A percentile compares a stretch with the other conserved stretches of the same genome.
Conservation (phyloP, 2,888 invertebrate genomes). For the Lepidocyrtoides sp. region DNA sequence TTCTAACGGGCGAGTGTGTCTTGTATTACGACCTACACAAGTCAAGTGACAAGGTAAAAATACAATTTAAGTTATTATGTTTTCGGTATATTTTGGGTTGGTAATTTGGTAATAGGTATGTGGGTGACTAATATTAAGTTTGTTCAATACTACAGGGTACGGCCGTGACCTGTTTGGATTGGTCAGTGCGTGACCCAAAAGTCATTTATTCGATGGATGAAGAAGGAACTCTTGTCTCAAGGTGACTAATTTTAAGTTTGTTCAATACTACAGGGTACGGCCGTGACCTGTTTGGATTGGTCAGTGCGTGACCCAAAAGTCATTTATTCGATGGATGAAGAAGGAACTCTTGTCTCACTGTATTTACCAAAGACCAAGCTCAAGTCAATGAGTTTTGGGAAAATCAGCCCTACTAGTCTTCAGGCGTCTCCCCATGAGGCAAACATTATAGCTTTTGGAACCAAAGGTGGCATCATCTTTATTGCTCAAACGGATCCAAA, state of each 20-base stretch:
- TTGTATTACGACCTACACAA: slow-evolving; percentile 80
- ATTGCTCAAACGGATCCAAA: slow-evolving; percentile 87
- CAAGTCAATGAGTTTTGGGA: slow-evolving; percentile 86
- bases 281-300: slow-evolving; percentile 87
- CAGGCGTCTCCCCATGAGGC: slow-evolving; percentile 89
- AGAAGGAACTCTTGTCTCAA: slow-evolving; percentile 87
- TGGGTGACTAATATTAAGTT: no score
- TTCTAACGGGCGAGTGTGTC: slow-evolving; percentile 67
- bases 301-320: slow-evolving; percentile 86
- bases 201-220: slow-evolving; percentile 88
- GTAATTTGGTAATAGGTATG: no score
- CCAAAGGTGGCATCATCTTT: slow-evolving; percentile 88
- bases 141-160: slow-evolving; percentile 86
- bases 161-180: slow-evolving; percentile 87
- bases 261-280: slow-evolving; percentile 85
- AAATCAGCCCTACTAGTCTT: slow-evolving; percentile 88
- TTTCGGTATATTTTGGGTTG: no score
- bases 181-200: slow-evolving; percentile 87
- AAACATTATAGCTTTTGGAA: slow-evolving; percentile 89
- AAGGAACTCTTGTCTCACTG: slow-evolving; percentile 88
- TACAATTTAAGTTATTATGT: no score
- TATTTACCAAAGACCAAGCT: slow-evolving; percentile 87
- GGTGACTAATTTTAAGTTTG: no score
- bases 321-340: slow-evolving; percentile 87
- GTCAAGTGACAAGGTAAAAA: neutral